Evolutionary conservation across 2,113 vertebrate species (phyloP), one percentile per base, ranked within the genome.

Genomic region (Tonatia bakeri): DNA sequence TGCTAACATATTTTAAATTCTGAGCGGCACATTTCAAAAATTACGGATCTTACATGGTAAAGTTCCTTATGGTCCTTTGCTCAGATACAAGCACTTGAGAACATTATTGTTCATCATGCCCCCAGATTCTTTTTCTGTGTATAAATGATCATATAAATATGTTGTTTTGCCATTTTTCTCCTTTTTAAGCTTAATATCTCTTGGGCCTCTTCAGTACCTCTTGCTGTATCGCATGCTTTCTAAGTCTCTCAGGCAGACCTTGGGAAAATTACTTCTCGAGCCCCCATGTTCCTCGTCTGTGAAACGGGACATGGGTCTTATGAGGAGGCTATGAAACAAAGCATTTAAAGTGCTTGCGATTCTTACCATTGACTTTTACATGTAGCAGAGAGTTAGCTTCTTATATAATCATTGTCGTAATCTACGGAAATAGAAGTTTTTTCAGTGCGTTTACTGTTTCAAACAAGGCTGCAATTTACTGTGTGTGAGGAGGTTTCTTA

Each of bases 1-100:
- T 94, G 6, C 94, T 88, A 79, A 43, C 1, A 45, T 81, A 45
- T 56, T 94, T 93, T 94, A 82, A 96, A 69, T 86, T 92, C 89
- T 73, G 59, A 88, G 69, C 79, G 52, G 91, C 47, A 77, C 31
- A 69, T 90, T 89, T 73, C 24, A 81, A 67, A 92, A 40, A 52
- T 70, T 72, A 50, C 16, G 72, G 26, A 61, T 84, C 38, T 85
- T 24, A 86, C 47, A 16, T 75, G 28, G 40, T 56, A 0, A 65
- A 50, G 14, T 92, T 76, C 7, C 16, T 76, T 83, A 22, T 19
- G 83, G 24, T 56, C 33, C 16, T 8, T 24, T 80, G 19, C 52
- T 85, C 67, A 92, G 38, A 19, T 59, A n/a, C n/a, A 61, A 54
- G 14, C 43, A 28, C 33, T 73, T 61, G 47, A 75, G 50, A 76